phyloP scores from a whole-genome alignment of 1,140 invertebrate genomes.

The Wiebesia pumilae region DNA sequence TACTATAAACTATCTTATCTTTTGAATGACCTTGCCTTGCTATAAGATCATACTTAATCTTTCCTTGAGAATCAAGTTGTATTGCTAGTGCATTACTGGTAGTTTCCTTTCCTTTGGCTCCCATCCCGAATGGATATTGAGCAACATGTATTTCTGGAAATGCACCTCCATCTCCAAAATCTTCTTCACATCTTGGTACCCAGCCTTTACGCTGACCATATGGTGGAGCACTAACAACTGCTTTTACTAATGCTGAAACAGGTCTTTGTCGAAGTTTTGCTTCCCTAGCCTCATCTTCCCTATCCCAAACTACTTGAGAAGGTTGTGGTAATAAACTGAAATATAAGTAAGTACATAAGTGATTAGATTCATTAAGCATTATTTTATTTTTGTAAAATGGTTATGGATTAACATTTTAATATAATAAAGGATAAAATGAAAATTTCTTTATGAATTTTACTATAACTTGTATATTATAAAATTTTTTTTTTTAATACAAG shows the following conservation, averaged over 20 bases:
- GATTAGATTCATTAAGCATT: neutral
- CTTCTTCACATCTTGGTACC: slow-evolving; percentile 91
- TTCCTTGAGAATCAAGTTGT: slow-evolving; percentile 93
- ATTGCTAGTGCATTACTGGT: slow-evolving; percentile 94
- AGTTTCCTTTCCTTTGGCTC: slow-evolving; percentile 82
- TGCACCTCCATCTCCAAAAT: slow-evolving; percentile 96
- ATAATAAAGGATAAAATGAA: too few species aligned
- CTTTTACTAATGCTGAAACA: slow-evolving; percentile 85
- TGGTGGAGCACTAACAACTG: slow-evolving; percentile 91
- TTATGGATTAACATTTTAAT: too few species aligned
- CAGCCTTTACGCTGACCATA: slow-evolving; percentile 97
- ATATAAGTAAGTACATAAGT: slow-evolving; percentile 13
- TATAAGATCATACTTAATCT: slow-evolving; percentile 97
- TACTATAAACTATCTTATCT: slow-evolving; percentile 98
- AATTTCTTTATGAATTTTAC: too few species aligned
- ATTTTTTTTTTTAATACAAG: too few species aligned
- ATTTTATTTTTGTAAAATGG: neutral
- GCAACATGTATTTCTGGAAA: slow-evolving; percentile 98
- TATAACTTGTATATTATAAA: too few species aligned
- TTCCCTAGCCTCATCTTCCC: slow-evolving; percentile 87
- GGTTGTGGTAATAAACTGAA: slow-evolving; percentile 88
- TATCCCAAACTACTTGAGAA: slow-evolving; percentile 88
- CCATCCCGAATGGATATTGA: slow-evolving; percentile 95
- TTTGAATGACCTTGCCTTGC: slow-evolving; percentile 96
- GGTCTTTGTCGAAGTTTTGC: slow-evolving; percentile 78